These are phyloP conservation scores for Zaprionus lineosus DNA, from an alignment of 2,888 invertebrate genomes.

Conservation along the genomic window DNA sequence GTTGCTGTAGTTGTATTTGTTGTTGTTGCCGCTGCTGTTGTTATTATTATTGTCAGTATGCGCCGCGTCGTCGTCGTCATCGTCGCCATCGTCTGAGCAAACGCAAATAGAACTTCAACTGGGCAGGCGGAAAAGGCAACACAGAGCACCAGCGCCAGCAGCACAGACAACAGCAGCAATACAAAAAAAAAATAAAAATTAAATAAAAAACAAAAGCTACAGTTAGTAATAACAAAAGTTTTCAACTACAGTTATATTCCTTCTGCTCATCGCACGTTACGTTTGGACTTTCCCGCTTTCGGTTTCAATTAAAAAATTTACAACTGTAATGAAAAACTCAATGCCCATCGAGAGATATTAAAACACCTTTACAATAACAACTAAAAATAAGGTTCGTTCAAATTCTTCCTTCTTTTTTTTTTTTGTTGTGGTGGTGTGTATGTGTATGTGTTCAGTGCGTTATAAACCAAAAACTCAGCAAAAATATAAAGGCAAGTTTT, in stretches of 20 bases:
- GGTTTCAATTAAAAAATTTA: conserved; percentile 2
- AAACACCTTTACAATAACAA: conserved; percentile 6
- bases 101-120: conserved; percentile 70
- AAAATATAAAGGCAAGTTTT: no score
- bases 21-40: conserved; percentile 1
- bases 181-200: neutral
- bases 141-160: conserved; percentile 17
- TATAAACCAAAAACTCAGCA: no score
- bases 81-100: conserved; percentile 58
- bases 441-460: no score
- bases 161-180: conserved; percentile 1
- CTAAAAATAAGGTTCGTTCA: neutral
- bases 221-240: conserved; percentile 38
- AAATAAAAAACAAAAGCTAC: conserved; percentile 2
- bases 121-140: conserved; percentile 42
- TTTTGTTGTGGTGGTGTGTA: conserved; percentile 6
- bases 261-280: conserved; percentile 25
- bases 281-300: conserved; percentile 11
- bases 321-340: no score
- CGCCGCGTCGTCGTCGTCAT: conserved; percentile 17
- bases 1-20: conserved; percentile 1
- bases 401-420: conserved; percentile 20
- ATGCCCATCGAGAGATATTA: no score
- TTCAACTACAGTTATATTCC: conserved; percentile 24
- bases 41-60: conserved; percentile 24